These are phyloP conservation scores for Aphidius colemani DNA, from an alignment of 2,888 invertebrate species.

Conservation along the genomic window DNA sequence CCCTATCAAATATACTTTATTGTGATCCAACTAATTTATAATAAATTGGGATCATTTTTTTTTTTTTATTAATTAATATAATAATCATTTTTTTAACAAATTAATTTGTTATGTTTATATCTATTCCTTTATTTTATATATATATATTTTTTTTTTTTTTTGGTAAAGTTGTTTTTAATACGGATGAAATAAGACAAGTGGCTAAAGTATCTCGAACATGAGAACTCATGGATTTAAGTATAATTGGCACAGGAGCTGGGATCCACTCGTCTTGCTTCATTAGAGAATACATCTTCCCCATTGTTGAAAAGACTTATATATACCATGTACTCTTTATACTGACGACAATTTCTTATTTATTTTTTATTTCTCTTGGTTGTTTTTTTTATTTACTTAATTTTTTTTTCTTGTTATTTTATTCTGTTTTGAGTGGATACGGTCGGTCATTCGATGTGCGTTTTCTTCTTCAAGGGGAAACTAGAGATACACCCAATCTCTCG, in stretches of 20 bases:
- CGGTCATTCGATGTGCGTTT: conserved; percentile 43
- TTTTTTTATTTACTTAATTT: too few relatives aligned
- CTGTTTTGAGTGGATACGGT: conserved; percentile 58
- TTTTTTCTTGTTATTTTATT: too few relatives aligned
- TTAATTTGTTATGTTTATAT: not conserved
- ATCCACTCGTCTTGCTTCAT: conserved; percentile 59
- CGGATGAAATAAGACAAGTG: conserved; percentile 57
- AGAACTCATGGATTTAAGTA: conserved; percentile 46
- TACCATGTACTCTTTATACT: conserved; percentile 31
- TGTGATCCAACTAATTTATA: conserved; percentile 59
- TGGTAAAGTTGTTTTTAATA: conserved; percentile 43
- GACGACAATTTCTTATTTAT: conserved; percentile 49
- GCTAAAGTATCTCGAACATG: conserved; percentile 44
- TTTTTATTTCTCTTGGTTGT: conserved; percentile 38
- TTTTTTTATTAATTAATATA: conserved; percentile 2
- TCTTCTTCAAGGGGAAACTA: conserved; percentile 16
- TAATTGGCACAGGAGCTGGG: conserved; percentile 59
- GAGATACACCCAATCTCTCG: conserved; percentile 2
- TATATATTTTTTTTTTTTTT: not conserved
- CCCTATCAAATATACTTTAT: conserved; percentile 59
- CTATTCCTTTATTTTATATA: not conserved
- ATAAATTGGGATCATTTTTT: conserved; percentile 55
- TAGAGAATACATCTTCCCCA: conserved; percentile 60
- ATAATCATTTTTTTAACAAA: not conserved
- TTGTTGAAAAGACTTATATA: conserved; percentile 55